phyloP scores from a whole-genome alignment of 30 jellyfish, hydroid and myxozoan genomes.

The Cassiopea xamachana region DNA sequence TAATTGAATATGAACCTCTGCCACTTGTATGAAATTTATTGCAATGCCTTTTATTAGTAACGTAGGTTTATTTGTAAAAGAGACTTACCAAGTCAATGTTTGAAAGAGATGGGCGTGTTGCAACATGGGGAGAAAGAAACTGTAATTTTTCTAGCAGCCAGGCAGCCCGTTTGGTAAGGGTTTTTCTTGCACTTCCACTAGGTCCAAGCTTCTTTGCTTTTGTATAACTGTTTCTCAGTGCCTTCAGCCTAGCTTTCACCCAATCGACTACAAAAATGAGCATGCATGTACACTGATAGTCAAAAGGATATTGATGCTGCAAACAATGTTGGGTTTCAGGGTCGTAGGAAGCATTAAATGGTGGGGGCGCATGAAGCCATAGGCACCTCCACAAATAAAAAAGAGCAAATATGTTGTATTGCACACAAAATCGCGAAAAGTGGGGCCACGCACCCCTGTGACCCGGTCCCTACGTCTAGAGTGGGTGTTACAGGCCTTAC shows the following conservation, averaged over 20 bases:
- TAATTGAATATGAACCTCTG: background rate
- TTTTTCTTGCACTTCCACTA: conserved; percentile 9
- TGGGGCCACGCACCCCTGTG: too few relatives aligned
- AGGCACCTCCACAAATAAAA: background rate
- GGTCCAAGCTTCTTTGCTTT: conserved; percentile 13
- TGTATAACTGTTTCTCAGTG: conserved; percentile 9
- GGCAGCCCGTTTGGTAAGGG: conserved; percentile 1
- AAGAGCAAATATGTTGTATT: too few relatives aligned
- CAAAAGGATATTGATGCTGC: background rate
- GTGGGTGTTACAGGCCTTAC: too few relatives aligned
- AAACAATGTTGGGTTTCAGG: background rate
- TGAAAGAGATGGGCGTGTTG: conserved; percentile 9
- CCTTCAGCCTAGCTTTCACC: conserved; percentile 18
- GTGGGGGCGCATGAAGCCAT: background rate
- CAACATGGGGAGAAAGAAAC: conserved; percentile 10
- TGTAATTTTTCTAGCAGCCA: conserved; percentile 12
- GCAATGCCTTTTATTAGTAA: background rate
- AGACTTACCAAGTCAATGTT: conserved; percentile 10
- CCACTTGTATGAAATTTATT: background rate
- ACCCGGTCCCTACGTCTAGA: too few relatives aligned
- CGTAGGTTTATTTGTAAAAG: background rate
- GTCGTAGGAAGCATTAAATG: background rate
- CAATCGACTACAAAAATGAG: conserved; percentile 16
- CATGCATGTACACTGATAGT: background rate
- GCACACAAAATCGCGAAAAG: too few relatives aligned